phyloP scores from a whole-genome alignment of 2,797 vertebrate genomes.

The Lagodon rhomboides region DNA sequence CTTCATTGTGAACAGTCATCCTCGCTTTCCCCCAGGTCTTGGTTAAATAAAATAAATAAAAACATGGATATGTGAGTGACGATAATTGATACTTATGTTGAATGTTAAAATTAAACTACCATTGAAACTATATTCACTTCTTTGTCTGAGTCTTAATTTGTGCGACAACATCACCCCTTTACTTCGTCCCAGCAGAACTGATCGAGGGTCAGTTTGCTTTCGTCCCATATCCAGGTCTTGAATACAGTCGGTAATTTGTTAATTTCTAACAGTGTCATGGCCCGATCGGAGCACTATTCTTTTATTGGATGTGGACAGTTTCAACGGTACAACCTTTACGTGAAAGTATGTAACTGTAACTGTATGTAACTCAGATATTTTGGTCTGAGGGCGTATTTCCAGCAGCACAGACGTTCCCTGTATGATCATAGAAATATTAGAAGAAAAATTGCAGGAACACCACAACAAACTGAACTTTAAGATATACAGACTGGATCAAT shows the following conservation, averaged over 20 bases:
- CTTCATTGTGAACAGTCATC: conserved; percentile 45
- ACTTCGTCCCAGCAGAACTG: background rate
- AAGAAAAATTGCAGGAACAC: no score
- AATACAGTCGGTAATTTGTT: background rate
- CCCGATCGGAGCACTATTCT: no score
- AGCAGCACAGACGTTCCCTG: no score
- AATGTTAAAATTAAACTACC: conserved; percentile 88
- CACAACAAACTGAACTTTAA: no score
- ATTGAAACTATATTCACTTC: conserved; percentile 74
- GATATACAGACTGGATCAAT: background rate
- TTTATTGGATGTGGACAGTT: no score
- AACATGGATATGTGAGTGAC: conserved; percentile 78
- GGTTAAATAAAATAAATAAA: conserved; percentile 43
- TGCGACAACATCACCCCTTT: conserved; percentile 6
- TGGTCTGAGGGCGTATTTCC: no score
- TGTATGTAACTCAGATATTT: no score
- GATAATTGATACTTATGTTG: conserved; percentile 82
- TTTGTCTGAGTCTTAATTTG: conserved; percentile 15
- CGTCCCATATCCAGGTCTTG: background rate
- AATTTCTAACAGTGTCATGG: no score
- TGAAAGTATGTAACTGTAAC: no score
- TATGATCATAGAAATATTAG: no score
- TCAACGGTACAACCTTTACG: no score
- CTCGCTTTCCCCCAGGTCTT: conserved; percentile 35
- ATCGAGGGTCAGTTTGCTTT: background rate